Evolutionary conservation across 2,888 invertebrate species (phyloP).

Genomic region (Xanthorhoe spadicearia): DNA sequence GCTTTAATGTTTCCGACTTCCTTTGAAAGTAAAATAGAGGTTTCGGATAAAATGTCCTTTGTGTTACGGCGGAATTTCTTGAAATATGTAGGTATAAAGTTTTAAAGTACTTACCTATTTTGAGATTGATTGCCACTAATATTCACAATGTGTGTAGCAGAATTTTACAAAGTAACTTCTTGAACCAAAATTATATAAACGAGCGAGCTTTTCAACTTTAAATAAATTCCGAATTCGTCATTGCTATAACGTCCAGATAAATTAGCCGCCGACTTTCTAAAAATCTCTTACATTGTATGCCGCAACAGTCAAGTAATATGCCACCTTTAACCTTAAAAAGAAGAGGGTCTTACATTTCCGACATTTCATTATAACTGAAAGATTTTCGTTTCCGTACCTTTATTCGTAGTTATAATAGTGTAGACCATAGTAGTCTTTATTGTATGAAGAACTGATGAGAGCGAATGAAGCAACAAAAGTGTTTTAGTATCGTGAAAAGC

Average conservation of each 20-base stretch:
- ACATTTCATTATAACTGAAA: constrained; percentile 10
- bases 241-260: background rate
- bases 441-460: background rate
- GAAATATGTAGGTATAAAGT: too few species aligned
- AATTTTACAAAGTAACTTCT: too few species aligned
- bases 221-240: background rate
- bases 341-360: constrained; percentile 22
- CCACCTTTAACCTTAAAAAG: constrained; percentile 19
- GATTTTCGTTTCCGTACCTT: constrained; percentile 8
- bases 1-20: too few species aligned
- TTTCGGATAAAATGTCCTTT: too few species aligned
- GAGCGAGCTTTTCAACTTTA: background rate
- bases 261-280: background rate
- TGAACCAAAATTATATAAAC: background rate
- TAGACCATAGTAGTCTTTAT: background rate
- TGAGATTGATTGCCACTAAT: too few species aligned
- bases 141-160: too few species aligned
- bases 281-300: constrained; percentile 7
- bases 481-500: background rate
- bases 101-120: too few species aligned
- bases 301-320: constrained; percentile 26
- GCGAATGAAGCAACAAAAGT: background rate
- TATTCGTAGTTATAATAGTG: too few species aligned
- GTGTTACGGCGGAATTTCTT: too few species aligned
- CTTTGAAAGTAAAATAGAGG: too few species aligned